Evolutionary conservation across 2,797 vertebrate species (phyloP).

Genomic region (Heterohyrax brucei): DNA sequence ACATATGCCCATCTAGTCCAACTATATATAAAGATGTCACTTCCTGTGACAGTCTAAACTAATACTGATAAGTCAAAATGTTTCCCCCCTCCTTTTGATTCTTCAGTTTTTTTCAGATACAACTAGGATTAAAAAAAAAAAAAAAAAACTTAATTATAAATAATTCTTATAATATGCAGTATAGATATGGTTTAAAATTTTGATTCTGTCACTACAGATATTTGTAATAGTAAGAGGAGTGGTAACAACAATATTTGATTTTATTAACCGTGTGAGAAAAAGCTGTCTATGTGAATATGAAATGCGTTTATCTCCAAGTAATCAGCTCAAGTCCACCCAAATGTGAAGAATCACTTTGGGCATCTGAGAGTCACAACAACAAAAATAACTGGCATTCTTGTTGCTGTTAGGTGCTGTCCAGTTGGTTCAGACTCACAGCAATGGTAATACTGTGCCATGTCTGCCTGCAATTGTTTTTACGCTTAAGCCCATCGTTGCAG

Average conservation of each 20-base stretch:
- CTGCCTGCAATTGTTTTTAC: too few relatives aligned
- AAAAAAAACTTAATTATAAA: constrained; percentile 52
- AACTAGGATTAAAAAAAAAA: constrained; percentile 24
- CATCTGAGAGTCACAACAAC: neutral
- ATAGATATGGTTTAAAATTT: neutral
- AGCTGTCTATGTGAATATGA: neutral
- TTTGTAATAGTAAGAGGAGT: neutral
- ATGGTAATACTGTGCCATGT: too few relatives aligned
- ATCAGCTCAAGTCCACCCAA: neutral
- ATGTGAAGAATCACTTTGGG: neutral
- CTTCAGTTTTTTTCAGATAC: constrained; percentile 34
- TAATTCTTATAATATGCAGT: constrained; percentile 9
- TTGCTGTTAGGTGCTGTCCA: too few relatives aligned
- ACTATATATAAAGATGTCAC: neutral
- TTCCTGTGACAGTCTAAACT: neutral
- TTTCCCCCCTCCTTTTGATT: neutral
- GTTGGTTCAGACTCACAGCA: too few relatives aligned
- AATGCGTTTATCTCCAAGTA: neutral
- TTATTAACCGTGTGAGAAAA: constrained; percentile 17
- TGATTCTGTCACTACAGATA: constrained; percentile 2
- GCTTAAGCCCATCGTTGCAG: too few relatives aligned
- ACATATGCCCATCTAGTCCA: neutral
- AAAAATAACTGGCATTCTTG: neutral
- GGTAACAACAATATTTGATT: neutral
- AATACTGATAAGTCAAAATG: neutral